Base-by-base conservation (phyloP, 2,888 invertebrate genomes). In the Acanthosepion esculentum region DNA sequence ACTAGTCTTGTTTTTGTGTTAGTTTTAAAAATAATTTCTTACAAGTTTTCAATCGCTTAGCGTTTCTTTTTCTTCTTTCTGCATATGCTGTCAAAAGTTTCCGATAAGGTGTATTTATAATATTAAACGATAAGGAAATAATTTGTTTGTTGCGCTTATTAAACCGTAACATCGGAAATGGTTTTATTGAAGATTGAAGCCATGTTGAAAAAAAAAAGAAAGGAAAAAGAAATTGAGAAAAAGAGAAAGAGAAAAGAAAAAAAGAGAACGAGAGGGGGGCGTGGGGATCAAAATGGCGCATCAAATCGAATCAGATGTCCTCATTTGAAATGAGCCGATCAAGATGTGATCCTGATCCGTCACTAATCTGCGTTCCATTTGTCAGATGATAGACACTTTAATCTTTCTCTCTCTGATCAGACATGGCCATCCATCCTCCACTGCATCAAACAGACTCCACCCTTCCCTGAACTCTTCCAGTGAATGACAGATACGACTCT, bases 281-380 rank as follows among this genome's bases (percentile, higher is more conserved):
- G 78, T 12, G n/a, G 10, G 18, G n/a, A 78, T 78, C 10, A 78
- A 78, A 78, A 78, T 33, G 78, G 33, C 78, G 15, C n/a, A n/a
- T 78, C 78, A n/a, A 78, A 78, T n/a, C 78, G 78, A 78, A 78
- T 78, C 78, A 8, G 78, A 15, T n/a, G n/a, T 78, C 78, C n/a
- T 78, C 78, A 78, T 78, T 78, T 78, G 78, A 78, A n/a, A 15
- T 78, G 78, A 78, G 78, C 78, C 78, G 78, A 78, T 78, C 78
- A 78, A 78, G 10, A 10, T n/a, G n/a, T 33, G n/a, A 78, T 5
- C n/a, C 78, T n/a, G n/a, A 78, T 78, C 78, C 78, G 15, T 33
- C 78, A 33, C 78, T 78, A 78, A 78, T 78, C 78, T 78, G n/a
- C 78, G 78, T 78, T 33, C n/a, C n/a, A n/a, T n/a, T 78, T 78